These are phyloP conservation scores for Cebidichthys violaceus DNA, from an alignment of 2,113 vertebrate genomes.

Conservation along the genomic window DNA sequence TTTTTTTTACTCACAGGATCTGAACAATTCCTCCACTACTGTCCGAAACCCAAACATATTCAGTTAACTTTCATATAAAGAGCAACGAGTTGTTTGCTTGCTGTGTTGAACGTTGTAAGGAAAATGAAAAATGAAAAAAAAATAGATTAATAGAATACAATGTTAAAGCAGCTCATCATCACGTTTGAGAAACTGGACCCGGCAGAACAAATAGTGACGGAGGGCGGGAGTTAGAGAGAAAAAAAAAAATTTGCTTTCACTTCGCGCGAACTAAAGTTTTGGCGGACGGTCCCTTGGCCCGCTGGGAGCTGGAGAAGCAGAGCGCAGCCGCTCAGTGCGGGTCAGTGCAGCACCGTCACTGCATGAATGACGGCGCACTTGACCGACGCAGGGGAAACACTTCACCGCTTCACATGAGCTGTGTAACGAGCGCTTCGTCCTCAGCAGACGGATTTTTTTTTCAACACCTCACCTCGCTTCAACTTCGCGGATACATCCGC, in stretches of 20 bases:
- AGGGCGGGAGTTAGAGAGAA: constrained; percentile 17
- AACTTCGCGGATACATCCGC: neutral
- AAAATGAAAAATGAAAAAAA: neutral
- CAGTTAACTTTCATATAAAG: neutral
- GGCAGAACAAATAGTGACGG: neutral
- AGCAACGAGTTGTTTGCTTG: neutral
- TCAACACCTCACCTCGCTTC: neutral
- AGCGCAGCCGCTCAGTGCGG: constrained; percentile 49
- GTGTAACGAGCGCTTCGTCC: neutral
- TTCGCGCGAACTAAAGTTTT: constrained; percentile 29
- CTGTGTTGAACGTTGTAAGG: neutral
- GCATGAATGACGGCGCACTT: constrained; percentile 45
- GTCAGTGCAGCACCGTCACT: constrained; percentile 33
- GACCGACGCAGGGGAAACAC: constrained; percentile 14
- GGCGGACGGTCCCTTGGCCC: constrained; percentile 69
- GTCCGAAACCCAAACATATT: neutral
- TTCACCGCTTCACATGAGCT: constrained; percentile 2
- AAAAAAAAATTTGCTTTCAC: constrained; percentile 15
- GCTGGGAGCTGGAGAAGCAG: constrained; percentile 12
- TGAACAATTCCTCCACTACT: neutral
- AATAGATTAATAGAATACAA: neutral
- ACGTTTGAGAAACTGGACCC: neutral
- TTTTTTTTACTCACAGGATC: neutral
- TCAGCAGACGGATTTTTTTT: neutral
- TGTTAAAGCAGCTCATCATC: neutral